Evolutionary conservation across 2,113 vertebrate species (phyloP).

Genomic region (Uropsilus gracilis): DNA sequence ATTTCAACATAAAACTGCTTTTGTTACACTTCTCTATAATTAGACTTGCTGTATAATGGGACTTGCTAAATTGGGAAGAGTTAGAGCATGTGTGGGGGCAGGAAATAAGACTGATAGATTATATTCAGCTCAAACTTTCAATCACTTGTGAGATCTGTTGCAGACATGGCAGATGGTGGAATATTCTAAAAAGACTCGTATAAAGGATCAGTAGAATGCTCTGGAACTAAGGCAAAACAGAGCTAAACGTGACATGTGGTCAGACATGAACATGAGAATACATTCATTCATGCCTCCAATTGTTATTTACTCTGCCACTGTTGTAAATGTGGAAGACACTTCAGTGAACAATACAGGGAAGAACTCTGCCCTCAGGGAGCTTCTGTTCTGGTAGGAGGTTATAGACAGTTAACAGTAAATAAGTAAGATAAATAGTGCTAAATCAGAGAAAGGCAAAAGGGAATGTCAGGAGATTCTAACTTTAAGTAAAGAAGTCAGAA

Average conservation of each 20-base stretch:
- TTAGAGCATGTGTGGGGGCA: constrained; percentile 75
- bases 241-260: neutral
- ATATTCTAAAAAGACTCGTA: constrained; percentile 77
- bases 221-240: constrained; percentile 19
- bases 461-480: neutral
- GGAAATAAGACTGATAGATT: constrained; percentile 79
- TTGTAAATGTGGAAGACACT: neutral
- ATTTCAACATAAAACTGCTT: constrained; percentile 73
- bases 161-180: constrained; percentile 81
- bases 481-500: neutral
- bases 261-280: neutral
- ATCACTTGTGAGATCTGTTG: constrained; percentile 78
- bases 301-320: neutral
- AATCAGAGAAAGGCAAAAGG: neutral
- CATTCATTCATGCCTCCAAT: neutral
- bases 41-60: constrained; percentile 74
- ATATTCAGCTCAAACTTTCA: constrained; percentile 83
- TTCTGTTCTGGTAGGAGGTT: neutral
- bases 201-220: constrained; percentile 55
- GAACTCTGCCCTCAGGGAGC: neutral
- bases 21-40: constrained; percentile 80
- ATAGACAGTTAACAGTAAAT: neutral
- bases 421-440: neutral
- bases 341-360: neutral
- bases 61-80: constrained; percentile 80